Percentiles rank a stretch among this genome's conserved stretches.
Evolutionary conservation across 2,888 invertebrate species (phyloP).

Genomic region (Leptogaster cylindrica): DNA sequence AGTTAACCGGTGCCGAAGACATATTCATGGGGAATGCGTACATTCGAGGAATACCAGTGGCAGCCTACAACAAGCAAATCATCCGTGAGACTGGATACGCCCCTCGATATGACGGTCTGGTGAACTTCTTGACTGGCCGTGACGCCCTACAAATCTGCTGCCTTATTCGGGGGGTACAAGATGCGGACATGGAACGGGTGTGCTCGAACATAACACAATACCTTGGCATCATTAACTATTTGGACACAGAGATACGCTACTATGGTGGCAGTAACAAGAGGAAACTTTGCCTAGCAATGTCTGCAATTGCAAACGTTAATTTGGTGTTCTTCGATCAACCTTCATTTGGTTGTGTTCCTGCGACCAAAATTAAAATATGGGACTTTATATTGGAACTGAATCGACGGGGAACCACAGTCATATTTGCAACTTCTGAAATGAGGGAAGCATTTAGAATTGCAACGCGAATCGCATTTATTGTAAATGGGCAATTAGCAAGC

Average conservation of each 20-base stretch:
- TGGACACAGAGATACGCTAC: conserved; percentile 67
- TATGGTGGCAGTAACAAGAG: conserved; percentile 79
- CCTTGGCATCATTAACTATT: conserved; percentile 68
- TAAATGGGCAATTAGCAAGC: conserved; percentile 72
- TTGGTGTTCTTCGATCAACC: conserved; percentile 75
- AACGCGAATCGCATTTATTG: conserved; percentile 77
- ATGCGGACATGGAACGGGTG: conserved; percentile 53
- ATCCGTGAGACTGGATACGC: no score
- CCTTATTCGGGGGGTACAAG: conserved; percentile 68
- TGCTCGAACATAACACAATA: conserved; percentile 59
- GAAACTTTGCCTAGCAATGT: conserved; percentile 74
- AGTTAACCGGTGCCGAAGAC: conserved; percentile 83
- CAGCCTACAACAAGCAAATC: conserved; percentile 68
- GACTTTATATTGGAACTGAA: conserved; percentile 69
- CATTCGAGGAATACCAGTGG: conserved; percentile 29
- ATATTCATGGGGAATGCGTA: conserved; percentile 74
- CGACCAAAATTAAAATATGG: conserved; percentile 74
- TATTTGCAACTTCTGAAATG: conserved; percentile 82
- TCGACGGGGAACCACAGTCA: conserved; percentile 71
- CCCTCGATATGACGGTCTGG: conserved; percentile 77
- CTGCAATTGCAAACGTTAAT: conserved; percentile 72
- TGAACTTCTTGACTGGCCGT: conserved; percentile 74
- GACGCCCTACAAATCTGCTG: conserved; percentile 73
- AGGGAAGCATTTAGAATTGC: conserved; percentile 80
- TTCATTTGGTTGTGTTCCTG: conserved; percentile 65